These are phyloP conservation scores for Halesus radiatus DNA, from an alignment of 1,140 invertebrate genomes.

Conservation along the genomic window DNA sequence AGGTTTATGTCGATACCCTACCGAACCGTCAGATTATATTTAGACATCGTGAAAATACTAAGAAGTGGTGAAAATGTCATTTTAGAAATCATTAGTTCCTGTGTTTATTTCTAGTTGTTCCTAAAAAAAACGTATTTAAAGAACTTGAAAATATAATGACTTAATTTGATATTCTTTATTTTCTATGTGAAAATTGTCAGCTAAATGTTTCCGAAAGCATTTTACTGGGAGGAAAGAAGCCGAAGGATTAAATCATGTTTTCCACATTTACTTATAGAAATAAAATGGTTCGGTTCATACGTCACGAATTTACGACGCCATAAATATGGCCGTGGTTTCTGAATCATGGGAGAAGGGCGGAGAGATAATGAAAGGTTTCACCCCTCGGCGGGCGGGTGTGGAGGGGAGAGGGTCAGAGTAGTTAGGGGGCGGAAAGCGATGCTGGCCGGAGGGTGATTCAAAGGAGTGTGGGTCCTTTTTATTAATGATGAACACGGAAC, in stretches of 20 bases:
- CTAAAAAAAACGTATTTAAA: no score
- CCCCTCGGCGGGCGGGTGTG: background rate
- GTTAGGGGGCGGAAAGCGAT: background rate
- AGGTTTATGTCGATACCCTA: no score
- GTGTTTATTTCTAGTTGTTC: no score
- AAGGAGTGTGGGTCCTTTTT: background rate
- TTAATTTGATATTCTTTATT: background rate
- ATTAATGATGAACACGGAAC: slow-evolving; percentile 3
- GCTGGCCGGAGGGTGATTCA: background rate
- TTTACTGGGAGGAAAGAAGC: background rate
- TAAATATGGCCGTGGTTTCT: slow-evolving; percentile 28
- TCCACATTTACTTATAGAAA: slow-evolving; percentile 22
- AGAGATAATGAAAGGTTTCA: slow-evolving; percentile 22
- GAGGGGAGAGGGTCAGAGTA: background rate
- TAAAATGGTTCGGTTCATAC: slow-evolving; percentile 32
- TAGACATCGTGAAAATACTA: no score
- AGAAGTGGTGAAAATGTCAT: no score
- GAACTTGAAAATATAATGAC: no score
- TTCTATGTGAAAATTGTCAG: slow-evolving; percentile 1
- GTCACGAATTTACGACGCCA: slow-evolving; percentile 30
- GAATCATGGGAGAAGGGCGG: background rate
- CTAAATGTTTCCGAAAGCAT: slow-evolving; percentile 2
- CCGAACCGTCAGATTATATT: no score
- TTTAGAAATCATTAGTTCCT: no score
- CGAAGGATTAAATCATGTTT: slow-evolving; percentile 1